Evolutionary conservation across 1,140 invertebrate genomes (phyloP).

Genomic region (Diorhabda sublineata): DNA sequence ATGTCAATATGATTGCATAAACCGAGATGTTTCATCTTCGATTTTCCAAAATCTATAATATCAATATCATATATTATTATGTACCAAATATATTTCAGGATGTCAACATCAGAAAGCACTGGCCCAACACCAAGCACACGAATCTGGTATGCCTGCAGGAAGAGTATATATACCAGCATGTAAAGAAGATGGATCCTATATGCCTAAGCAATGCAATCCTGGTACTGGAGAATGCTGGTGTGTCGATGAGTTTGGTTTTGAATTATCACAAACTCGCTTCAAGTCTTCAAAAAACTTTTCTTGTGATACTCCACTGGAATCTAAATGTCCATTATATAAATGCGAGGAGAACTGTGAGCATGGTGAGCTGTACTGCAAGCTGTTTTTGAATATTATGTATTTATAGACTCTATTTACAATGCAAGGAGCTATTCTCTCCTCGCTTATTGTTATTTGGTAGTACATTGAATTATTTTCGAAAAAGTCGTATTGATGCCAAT

Average conservation of each 20-base stretch:
- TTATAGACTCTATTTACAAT: no score
- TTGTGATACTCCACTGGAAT: conserved; percentile 42
- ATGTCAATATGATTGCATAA: no score
- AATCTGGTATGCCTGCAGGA: conserved; percentile 67
- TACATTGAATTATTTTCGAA: no score
- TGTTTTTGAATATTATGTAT: no score
- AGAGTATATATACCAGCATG: conserved; percentile 78
- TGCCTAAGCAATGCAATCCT: conserved; percentile 73
- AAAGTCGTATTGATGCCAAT: no score
- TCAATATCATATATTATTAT: no score
- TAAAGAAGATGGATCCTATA: conserved; percentile 69
- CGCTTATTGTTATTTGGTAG: no score
- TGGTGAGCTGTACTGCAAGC: conserved; percentile 45
- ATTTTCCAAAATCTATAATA: no score
- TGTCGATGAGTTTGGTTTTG: conserved; percentile 78
- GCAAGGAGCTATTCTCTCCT: no score
- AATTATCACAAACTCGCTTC: conserved; percentile 60
- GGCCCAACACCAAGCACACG: conserved; percentile 69
- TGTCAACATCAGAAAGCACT: conserved; percentile 69
- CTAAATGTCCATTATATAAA: conserved; percentile 57
- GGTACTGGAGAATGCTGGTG: conserved; percentile 81
- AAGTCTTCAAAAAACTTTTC: conserved; percentile 41
- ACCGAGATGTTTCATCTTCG: no score
- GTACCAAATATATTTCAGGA: conserved; percentile 41
- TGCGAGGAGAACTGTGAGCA: conserved; percentile 65